Evolutionary conservation across 2,888 invertebrate genomes (phyloP).

Genomic region (Myopa tessellatipennis): DNA sequence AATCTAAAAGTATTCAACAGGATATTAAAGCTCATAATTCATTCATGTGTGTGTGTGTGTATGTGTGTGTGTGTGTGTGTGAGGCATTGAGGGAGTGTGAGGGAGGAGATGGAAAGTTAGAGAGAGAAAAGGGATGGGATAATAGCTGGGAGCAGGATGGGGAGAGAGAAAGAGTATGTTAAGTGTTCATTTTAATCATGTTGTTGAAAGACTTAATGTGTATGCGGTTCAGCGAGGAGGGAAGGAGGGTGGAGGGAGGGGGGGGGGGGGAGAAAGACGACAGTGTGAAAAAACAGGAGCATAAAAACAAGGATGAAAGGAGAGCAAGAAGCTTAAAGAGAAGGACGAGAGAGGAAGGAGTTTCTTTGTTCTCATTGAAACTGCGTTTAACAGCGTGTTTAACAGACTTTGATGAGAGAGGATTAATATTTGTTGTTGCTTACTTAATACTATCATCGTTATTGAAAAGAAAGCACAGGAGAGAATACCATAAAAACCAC

Average conservation of each 20-base stretch:
- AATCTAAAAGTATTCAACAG: slow-evolving; percentile 32
- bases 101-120: neutral
- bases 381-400: neutral
- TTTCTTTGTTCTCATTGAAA: too few species aligned
- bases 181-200: too few species aligned
- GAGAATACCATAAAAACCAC: too few species aligned
- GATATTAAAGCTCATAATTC: slow-evolving; percentile 38
- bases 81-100: neutral
- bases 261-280: neutral
- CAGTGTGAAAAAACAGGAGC: neutral
- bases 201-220: too few species aligned
- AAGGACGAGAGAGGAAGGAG: neutral
- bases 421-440: neutral
- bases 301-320: too few species aligned
- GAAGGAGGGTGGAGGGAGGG: neutral
- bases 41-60: slow-evolving; percentile 13
- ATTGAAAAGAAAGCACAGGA: too few species aligned
- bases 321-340: neutral
- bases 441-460: too few species aligned
- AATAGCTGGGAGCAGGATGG: neutral
- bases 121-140: neutral
- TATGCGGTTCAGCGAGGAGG: neutral
- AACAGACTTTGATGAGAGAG: neutral
- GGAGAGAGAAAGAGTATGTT: neutral
- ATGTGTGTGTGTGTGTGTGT: neutral